Evolutionary conservation across 2,888 invertebrate species (phyloP), one percentile per base, ranked within the genome.

Genomic region (Stegana nigrithorax): DNA sequence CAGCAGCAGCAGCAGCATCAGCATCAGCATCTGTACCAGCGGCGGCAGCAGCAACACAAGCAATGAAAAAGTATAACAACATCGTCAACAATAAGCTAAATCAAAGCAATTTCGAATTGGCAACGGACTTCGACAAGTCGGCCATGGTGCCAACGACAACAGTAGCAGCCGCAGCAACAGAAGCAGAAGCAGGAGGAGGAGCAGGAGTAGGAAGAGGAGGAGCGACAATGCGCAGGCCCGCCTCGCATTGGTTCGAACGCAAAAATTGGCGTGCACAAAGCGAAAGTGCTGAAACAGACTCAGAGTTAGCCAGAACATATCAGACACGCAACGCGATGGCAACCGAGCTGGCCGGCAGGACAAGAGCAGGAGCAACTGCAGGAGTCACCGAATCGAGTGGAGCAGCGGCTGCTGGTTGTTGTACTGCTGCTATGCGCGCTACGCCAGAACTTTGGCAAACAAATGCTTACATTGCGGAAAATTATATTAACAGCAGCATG

Each of bases 401-500:
- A 39, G 17, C n/a, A 14, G 39, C 39, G 14, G 36, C 36, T 36
- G 36, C 10, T 36, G n/a, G 32, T 32, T 32, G 32, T n/a, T 32
- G 32, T n/a, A 25, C 21, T 7, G 47, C 47, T 12, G 47, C 6
- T 23, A n/a, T 25, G 12, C 6, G 8, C 8, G 17, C 51, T 7
- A 19, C 19, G 8, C 2, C 53, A 12, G 21, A 21, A 32, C 32
- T 36, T 55, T 55, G 53, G 53, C 53, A 55, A 55, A 55, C 53
- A 55, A 55, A 36, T 32, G 36, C 36, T 60, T 75, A 65, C 67
- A 68, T 78, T 62, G 60, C 68, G 67, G 77, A 78, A 78, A 78
- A 80, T 80, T 68, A 65, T 73, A 76, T 80, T 74, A 79, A 71
- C 71, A 78, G 66, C 59, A 42, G 62, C 14, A 21, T 36, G 32